phyloP scores from a whole-genome alignment of 2,888 invertebrate genomes.

The Protonemura montana region DNA sequence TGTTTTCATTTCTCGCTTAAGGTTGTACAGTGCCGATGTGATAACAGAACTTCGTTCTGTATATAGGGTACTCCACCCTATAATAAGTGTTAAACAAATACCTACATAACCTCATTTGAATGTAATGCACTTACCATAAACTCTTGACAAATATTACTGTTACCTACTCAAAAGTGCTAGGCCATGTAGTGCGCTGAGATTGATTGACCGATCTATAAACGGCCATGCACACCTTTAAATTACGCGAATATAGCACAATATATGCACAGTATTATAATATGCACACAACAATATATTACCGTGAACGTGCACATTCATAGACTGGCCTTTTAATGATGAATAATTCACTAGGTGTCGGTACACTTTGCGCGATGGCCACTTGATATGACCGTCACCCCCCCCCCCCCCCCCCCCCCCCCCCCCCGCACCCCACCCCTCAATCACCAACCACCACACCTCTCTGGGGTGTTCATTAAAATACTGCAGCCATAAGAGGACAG shows the following conservation, averaged over 20 bases:
- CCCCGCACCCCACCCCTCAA: neutral
- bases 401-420: neutral
- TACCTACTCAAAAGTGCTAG: neutral
- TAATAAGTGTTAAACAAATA: constrained; percentile 27
- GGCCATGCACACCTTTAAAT: neutral
- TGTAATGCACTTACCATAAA: neutral
- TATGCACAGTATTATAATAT: neutral
- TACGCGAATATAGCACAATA: neutral
- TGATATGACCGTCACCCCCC: neutral
- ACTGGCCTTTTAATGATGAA: constrained; percentile 9
- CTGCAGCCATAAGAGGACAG: neutral
- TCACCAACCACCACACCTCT: neutral
- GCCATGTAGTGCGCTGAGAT: constrained; percentile 14
- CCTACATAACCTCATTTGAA: constrained; percentile 24
- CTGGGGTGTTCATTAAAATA: constrained; percentile 7
- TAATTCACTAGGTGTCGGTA: constrained; percentile 16
- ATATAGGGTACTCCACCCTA: neutral
- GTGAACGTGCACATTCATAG: neutral
- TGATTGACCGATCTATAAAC: neutral
- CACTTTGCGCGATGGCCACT: neutral
- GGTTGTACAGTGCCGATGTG: too few species aligned
- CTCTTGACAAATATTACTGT: neutral
- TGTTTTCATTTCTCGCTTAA: too few species aligned
- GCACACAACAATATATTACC: neutral
- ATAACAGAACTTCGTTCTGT: neutral